These are phyloP conservation scores for Cephus sareptanus DNA, from an alignment of 2,888 invertebrate genomes.

Conservation along the genomic window DNA sequence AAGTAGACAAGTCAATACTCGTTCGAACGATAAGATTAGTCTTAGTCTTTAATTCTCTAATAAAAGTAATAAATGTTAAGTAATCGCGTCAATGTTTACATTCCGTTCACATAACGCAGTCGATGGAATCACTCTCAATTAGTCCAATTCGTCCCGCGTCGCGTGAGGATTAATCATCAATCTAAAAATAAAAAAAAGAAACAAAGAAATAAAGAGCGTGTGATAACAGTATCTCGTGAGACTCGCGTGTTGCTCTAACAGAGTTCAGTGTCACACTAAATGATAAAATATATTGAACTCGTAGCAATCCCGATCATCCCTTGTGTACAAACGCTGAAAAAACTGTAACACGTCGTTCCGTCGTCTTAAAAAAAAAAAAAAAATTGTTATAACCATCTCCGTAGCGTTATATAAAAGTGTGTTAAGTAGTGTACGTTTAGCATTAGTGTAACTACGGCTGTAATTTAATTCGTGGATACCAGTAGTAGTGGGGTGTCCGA, in stretches of 20 bases:
- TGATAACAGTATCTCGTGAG: not conserved
- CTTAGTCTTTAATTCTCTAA: not conserved
- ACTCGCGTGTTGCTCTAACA: not conserved
- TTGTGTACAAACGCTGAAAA: not conserved
- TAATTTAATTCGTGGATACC: not conserved
- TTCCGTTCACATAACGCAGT: not conserved
- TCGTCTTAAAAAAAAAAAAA: not conserved
- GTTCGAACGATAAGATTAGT: not conserved
- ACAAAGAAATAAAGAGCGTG: not conserved
- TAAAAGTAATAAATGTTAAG: not conserved
- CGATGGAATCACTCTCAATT: not conserved
- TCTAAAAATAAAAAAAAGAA: not conserved
- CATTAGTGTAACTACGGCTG: not conserved
- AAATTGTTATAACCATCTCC: not conserved
- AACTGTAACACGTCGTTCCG: not conserved
- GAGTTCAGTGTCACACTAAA: not conserved
- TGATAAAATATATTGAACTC: not conserved
- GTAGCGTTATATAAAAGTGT: not conserved
- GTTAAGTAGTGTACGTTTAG: not conserved
- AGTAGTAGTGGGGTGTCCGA: not conserved
- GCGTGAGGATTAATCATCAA: not conserved
- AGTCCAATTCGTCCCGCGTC: not conserved
- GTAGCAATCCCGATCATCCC: not conserved
- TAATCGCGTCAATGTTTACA: not conserved
- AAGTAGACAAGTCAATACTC: not conserved